A percentile compares a stretch with the other conserved stretches of the same genome.
Conservation (phyloP, 2,797 vertebrate species). For the Trematomus bernacchii region DNA sequence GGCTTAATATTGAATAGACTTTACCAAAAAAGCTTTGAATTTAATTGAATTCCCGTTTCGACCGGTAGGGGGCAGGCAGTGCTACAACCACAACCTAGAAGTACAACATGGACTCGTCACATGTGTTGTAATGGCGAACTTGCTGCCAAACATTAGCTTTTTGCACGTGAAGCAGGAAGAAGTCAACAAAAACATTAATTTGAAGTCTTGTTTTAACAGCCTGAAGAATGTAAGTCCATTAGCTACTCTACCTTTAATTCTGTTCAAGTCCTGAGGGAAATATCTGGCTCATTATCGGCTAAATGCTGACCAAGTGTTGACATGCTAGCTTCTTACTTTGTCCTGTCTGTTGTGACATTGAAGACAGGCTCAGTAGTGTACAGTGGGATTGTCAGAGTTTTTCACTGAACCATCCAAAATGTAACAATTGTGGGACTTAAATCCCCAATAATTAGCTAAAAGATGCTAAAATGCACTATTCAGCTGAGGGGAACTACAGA, state of each 20-base stretch:
- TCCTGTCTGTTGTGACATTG: not conserved
- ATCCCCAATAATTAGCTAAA: not conserved
- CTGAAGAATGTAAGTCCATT: not conserved
- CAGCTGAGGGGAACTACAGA: not conserved
- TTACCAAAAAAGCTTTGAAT: too few relatives aligned
- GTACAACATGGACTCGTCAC: not conserved
- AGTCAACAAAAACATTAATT: not conserved
- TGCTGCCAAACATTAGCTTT: not conserved
- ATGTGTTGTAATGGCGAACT: accelerated
- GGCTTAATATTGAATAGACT: not conserved
- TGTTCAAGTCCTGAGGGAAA: not conserved
- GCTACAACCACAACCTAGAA: conserved; percentile 1
- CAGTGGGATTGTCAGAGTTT: not conserved
- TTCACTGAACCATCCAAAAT: not conserved
- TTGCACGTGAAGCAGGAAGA: not conserved
- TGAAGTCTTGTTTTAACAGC: not conserved
- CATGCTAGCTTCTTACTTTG: not conserved
- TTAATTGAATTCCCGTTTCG: not conserved
- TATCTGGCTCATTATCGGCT: not conserved
- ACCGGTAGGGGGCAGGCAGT: conserved; percentile 29
- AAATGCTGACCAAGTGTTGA: not conserved
- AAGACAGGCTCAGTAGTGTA: not conserved
- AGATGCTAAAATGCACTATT: not conserved
- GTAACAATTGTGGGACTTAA: not conserved
- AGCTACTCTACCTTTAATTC: not conserved